Conservation (phyloP, 2,113 vertebrate species). For the Callopanchax toddi region DNA sequence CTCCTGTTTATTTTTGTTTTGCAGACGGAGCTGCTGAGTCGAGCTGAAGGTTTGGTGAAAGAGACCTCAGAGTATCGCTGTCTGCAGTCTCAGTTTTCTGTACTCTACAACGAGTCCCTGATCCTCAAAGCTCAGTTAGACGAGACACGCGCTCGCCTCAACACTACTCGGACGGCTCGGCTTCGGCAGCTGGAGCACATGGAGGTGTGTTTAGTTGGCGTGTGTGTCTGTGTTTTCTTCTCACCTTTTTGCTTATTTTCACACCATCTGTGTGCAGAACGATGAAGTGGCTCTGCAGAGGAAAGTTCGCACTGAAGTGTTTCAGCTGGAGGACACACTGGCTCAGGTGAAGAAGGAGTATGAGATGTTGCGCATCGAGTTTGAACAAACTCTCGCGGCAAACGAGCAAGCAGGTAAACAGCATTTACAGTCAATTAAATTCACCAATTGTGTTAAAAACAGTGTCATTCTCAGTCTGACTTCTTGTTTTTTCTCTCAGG, state of each 20-base stretch:
- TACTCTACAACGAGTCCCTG: constrained; percentile 95
- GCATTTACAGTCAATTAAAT: not conserved
- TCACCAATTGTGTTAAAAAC: not conserved
- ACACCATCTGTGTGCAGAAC: constrained; percentile 77
- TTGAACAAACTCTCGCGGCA: constrained; percentile 96
- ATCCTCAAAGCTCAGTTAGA: constrained; percentile 93
- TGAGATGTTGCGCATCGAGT: constrained; percentile 97
- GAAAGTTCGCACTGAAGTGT: constrained; percentile 95
- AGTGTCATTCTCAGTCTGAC: not conserved
- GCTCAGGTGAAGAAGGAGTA: constrained; percentile 98
- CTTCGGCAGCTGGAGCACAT: constrained; percentile 96
- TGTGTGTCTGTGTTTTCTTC: not conserved
- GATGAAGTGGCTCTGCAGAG: constrained; percentile 95
- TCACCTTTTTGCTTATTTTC: not conserved
- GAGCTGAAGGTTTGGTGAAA: constrained; percentile 90
- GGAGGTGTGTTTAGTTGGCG: constrained; percentile 78
- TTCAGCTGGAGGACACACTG: constrained; percentile 96
- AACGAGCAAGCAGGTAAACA: constrained; percentile 95
- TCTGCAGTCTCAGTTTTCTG: constrained; percentile 97
- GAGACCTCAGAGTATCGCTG: constrained; percentile 95
- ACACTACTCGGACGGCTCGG: constrained; percentile 89
- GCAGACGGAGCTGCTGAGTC: constrained; percentile 86
- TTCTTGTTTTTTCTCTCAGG: constrained; percentile 72
- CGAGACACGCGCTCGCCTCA: constrained; percentile 90
- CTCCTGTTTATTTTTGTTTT: not conserved